Conservation (phyloP, 2,113 vertebrate species). For the Alligator mississippiensis region DNA sequence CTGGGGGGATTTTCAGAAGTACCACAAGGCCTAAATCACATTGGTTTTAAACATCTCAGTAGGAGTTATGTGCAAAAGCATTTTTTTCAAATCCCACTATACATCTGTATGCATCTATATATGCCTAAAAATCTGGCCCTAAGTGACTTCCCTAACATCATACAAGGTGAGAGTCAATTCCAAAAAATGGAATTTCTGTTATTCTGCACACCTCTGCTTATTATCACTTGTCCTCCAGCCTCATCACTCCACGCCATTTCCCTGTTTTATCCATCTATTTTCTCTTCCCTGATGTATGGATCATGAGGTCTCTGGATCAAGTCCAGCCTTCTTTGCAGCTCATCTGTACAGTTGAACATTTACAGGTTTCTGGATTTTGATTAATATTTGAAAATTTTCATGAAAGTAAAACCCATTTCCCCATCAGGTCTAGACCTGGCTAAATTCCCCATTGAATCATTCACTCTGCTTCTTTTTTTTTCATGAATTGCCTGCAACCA, state of each 20-base stretch:
- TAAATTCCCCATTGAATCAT: conserved; percentile 45
- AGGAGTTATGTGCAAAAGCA: neutral
- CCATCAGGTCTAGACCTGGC: neutral
- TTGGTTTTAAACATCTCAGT: neutral
- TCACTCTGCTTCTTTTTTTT: conserved; percentile 25
- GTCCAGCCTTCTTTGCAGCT: conserved; percentile 10
- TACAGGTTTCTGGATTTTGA: neutral
- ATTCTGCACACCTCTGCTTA: conserved; percentile 51
- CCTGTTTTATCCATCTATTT: conserved; percentile 64
- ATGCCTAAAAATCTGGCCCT: neutral
- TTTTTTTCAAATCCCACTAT: neutral
- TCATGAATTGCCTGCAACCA: neutral
- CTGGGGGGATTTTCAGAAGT: neutral
- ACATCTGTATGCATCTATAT: neutral
- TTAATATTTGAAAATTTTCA: neutral
- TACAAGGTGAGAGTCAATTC: neutral
- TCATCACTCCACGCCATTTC: conserved; percentile 45
- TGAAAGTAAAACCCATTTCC: neutral
- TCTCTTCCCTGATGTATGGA: conserved; percentile 62
- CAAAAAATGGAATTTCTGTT: conserved; percentile 39
- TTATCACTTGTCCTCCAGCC: conserved; percentile 50
- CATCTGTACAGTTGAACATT: conserved; percentile 32
- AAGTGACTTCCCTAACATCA: neutral
- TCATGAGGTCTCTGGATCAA: conserved; percentile 55
- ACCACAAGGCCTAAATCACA: neutral